Base-by-base conservation (phyloP, 2,113 vertebrate species). In the Neogale vison region DNA sequence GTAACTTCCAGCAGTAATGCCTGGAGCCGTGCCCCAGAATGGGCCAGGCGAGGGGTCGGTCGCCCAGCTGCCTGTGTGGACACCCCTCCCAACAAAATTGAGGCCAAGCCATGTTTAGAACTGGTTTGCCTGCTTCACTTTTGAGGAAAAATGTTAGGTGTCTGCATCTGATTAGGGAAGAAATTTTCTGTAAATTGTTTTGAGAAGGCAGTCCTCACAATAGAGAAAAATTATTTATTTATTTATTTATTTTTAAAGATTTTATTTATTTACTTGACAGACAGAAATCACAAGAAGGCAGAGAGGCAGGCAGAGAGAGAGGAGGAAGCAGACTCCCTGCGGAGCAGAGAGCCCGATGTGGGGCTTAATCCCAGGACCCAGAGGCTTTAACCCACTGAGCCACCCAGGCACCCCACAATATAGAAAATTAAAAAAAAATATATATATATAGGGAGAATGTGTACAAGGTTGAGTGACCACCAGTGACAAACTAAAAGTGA, bases 151-250 rank as follows among this genome's bases (percentile, higher is more conserved):
- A 57, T 29, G 1, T 96, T 50, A 84, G 4, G 11, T 61, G 79
- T 23, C 24, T 86, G 7, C 9, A 4, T 77, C 34, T 86, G 69
- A 89, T 1, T 79, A n/a, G 34, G 50, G 20, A 86, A 84, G 36
- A 18, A 26, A 57, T 50, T 81, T 96, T 92, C 21, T 71, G 39
- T 55, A 80, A 42, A 23, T 93, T 94, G n/a, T 84, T 88, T 93
- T 55, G 31, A 21, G 50, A 79, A 92, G 23, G 50, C 42, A 69
- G 11, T 93, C 15, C 71, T 93, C 14, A 65, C 29, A 93, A 2
- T 50, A 18, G 83, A 29, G 31, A 24, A 59, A 86, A 84, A 42
- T 42, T 5, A 42, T 42, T 42, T 42, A 42, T 42, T 42, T 42
- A 42, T 42, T n/a, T n/a, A n/a, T n/a, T n/a, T n/a, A n/a, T n/a